Conservation (phyloP, 2,113 vertebrate species). For the Urocynchramus pylzowi region DNA sequence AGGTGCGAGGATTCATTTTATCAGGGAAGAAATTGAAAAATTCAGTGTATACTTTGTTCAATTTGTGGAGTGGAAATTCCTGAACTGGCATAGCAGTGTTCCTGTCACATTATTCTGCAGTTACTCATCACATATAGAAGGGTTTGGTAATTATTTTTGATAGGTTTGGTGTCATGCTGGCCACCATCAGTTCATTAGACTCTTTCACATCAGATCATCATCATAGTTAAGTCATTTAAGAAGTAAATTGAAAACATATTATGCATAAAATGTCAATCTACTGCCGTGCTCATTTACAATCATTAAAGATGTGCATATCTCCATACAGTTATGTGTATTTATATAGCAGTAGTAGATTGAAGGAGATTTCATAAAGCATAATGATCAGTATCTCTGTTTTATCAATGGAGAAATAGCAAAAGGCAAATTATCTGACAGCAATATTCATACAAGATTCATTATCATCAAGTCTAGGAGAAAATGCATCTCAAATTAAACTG, state of each 20-base stretch:
- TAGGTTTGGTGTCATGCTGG: neutral
- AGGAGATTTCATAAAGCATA: neutral
- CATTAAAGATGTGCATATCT: neutral
- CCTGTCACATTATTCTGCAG: neutral
- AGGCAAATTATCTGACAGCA: neutral
- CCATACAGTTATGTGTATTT: neutral
- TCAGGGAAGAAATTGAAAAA: neutral
- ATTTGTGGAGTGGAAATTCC: neutral
- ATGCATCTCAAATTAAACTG: neutral
- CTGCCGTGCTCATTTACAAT: neutral
- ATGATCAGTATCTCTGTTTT: neutral
- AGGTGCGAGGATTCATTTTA: neutral
- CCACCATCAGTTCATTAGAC: neutral
- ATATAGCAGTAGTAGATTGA: neutral
- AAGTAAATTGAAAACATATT: neutral
- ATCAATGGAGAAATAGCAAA: neutral
- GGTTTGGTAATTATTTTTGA: neutral
- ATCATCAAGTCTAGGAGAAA: neutral
- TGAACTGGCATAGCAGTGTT: neutral
- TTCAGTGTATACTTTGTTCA: fast-evolving
- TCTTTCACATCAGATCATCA: neutral
- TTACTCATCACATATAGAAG: neutral
- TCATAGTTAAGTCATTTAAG: neutral
- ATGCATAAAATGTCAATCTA: neutral
- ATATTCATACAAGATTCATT: neutral